phyloP scores from a whole-genome alignment of 2,888 invertebrate species.

The Syrphus vitripennis region DNA sequence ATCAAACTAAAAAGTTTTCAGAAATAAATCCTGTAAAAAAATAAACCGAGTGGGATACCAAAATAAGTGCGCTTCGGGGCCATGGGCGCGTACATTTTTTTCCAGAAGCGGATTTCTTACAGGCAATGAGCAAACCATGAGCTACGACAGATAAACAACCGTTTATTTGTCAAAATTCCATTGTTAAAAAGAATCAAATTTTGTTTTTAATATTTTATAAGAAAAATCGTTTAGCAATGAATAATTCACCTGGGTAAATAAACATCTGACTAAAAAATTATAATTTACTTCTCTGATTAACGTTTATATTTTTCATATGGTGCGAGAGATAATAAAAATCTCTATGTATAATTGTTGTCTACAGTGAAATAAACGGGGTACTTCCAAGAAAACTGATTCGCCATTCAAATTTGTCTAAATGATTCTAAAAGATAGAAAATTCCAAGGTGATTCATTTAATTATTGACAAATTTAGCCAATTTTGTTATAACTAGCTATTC shows the following conservation, averaged over 20 bases:
- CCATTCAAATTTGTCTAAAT: not conserved
- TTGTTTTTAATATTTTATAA: too few relatives aligned
- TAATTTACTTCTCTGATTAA: constrained; percentile 43
- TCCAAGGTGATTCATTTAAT: constrained; percentile 41
- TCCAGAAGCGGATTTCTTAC: too few relatives aligned
- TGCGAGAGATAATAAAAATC: constrained; percentile 19
- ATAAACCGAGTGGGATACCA: too few relatives aligned
- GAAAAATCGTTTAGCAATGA: not conserved
- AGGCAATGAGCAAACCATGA: too few relatives aligned
- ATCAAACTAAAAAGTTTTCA: not conserved
- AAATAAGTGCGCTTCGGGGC: not conserved
- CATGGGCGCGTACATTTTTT: too few relatives aligned
- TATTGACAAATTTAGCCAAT: not conserved
- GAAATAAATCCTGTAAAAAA: too few relatives aligned
- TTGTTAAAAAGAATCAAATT: too few relatives aligned
- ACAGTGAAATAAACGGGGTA: constrained; percentile 7
- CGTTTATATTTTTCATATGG: constrained; percentile 3
- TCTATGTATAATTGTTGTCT: not conserved
- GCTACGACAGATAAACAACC: too few relatives aligned
- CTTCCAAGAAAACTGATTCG: constrained; percentile 44
- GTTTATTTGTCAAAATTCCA: not conserved
- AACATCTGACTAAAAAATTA: constrained; percentile 32
- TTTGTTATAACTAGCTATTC: not conserved
- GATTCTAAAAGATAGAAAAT: not conserved
- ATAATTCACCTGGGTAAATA: constrained; percentile 44